phyloP scores from a whole-genome alignment of 2,888 invertebrate genomes.

The Argyra leucocephala region DNA sequence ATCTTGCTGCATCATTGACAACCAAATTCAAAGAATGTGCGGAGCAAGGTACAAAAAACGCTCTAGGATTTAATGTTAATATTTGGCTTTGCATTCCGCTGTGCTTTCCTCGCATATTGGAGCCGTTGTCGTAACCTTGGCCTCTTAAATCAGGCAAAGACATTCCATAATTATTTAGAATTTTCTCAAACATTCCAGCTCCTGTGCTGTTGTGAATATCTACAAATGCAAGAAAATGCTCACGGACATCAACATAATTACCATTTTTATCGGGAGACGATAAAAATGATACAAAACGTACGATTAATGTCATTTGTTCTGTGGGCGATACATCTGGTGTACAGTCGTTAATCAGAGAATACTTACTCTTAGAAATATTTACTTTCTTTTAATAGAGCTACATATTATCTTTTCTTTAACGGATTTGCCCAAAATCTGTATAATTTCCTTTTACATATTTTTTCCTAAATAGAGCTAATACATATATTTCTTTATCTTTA shows the following conservation, averaged over 20 bases:
- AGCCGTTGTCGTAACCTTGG: slow-evolving; percentile 14
- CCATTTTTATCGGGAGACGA: slow-evolving; percentile 12
- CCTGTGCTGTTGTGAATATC: slow-evolving; percentile 11
- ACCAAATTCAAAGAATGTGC: slow-evolving; percentile 15
- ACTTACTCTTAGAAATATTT: too few species aligned
- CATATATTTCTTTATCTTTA: slow-evolving; percentile 1
- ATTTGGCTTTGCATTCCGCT: slow-evolving; percentile 14
- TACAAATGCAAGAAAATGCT: slow-evolving; percentile 10
- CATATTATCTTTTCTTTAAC: too few species aligned
- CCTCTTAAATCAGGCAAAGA: slow-evolving; percentile 11
- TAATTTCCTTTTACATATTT: too few species aligned
- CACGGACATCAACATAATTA: slow-evolving; percentile 10
- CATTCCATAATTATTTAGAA: slow-evolving; percentile 8
- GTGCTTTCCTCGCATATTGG: slow-evolving; percentile 15
- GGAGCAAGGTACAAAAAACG: slow-evolving; percentile 15
- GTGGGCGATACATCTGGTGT: too few species aligned
- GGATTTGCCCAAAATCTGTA: too few species aligned
- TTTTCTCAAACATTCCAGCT: slow-evolving; percentile 11
- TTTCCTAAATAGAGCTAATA: too few species aligned
- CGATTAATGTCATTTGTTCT: too few species aligned
- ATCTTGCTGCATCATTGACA: slow-evolving; percentile 2
- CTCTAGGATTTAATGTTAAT: slow-evolving; percentile 12
- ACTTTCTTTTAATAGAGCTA: too few species aligned
- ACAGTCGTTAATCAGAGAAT: too few species aligned
- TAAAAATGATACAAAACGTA: too few species aligned